Conservation (phyloP, 2,888 invertebrate genomes). For the Yponomeuta malinellus region DNA sequence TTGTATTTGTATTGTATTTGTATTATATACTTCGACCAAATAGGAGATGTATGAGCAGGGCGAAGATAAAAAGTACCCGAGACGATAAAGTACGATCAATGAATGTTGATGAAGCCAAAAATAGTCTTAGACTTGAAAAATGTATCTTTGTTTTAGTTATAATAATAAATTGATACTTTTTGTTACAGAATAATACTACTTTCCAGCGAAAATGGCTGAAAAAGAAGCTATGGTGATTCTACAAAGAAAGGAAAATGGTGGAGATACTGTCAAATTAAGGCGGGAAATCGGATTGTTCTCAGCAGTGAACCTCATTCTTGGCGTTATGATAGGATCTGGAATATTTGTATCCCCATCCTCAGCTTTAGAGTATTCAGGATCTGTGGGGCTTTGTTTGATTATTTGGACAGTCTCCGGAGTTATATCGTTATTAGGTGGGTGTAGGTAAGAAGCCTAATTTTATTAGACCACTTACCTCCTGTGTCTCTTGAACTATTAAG, state of each 20-base stretch:
- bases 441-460: conserved; percentile 50
- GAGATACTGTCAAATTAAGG: conserved; percentile 78
- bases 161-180: too few species aligned
- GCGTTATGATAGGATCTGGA: conserved; percentile 94
- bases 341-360: conserved; percentile 90
- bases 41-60: too few species aligned
- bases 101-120: too few species aligned
- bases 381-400: conserved; percentile 85
- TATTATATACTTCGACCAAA: too few species aligned
- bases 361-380: conserved; percentile 84
- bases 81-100: too few species aligned
- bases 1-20: too few species aligned
- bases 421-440: conserved; percentile 85
- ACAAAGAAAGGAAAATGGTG: conserved; percentile 23
- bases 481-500: too few species aligned
- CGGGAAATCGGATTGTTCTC: conserved; percentile 87
- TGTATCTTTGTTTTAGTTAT: too few species aligned
- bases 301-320: conserved; percentile 87
- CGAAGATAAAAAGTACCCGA: too few species aligned
- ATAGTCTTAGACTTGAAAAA: too few species aligned
- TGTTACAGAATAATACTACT: not conserved
- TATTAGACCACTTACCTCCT: not conserved
- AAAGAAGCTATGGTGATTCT: not conserved
- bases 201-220: not conserved
- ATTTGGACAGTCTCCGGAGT: conserved; percentile 87